Base-by-base conservation (phyloP, 1,140 invertebrate species). In the Caenorhabditis briggsae region DNA sequence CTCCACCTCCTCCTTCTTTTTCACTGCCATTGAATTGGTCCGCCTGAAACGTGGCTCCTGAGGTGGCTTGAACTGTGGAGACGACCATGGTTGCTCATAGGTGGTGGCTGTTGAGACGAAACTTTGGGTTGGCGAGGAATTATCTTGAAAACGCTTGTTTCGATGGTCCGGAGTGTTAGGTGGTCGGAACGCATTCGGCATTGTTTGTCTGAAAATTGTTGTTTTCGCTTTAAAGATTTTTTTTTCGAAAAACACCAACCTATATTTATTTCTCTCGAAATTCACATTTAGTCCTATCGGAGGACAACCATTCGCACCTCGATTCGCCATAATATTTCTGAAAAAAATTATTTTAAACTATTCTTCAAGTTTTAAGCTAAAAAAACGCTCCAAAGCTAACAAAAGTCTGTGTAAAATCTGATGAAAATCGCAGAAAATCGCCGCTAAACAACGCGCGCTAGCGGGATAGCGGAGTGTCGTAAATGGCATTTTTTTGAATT, bases 131-230 rank as follows among this genome's bases (percentile, higher is more conserved):
- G 70, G 70, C 14, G 70, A 78, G 0, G 64, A 18, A 18, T 70
- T 43, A n/a, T 20, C 12, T 14, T 70, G 12, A 18, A 14, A 18
- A 5, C 33, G 46, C 5, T n/a, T 8, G 14, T 78, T 43, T 11
- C 46, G 70, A 23, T 78, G 25, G n/a, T 78, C 46, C 1, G 70
- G 70, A 14, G 70, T 46, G 12, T 46, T 53, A 2, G 53, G 7
- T 23, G 70, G 70, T 78, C 50, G 70, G 53, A 78, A n/a, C 70
- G 70, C 14, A 46, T 53, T 33, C 20, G 70, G 70, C 70, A 78
- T 78, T 12, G 70, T 78, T 78, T 78, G 70, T 78, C 70, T 78
- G 70, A 3, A 78, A 78, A 2, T n/a, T 46, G 8, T 11, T 33
- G 5, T 46, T n/a, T n/a, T 58, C 5, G 20, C 1, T 58, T 58